phyloP scores from a whole-genome alignment of 2,888 invertebrate genomes.

The Linnaemya vulpina region DNA sequence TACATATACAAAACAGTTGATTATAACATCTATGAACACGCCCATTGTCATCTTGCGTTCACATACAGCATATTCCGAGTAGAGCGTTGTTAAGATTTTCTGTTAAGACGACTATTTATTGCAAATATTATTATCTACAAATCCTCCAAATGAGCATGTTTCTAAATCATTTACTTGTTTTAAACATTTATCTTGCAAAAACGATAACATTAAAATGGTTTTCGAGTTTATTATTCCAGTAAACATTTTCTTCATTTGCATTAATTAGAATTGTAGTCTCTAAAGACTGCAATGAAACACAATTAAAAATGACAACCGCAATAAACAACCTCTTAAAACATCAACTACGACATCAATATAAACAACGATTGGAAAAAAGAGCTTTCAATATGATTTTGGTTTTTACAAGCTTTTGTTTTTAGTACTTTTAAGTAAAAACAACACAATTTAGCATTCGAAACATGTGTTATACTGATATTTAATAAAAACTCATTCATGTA shows the following conservation, averaged over 20 bases:
- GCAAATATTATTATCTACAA: background rate
- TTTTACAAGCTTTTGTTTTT: slow-evolving; percentile 36
- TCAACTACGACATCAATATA: slow-evolving; percentile 18
- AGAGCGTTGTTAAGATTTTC: too few relatives aligned
- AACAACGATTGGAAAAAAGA: background rate
- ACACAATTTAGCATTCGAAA: slow-evolving; percentile 45
- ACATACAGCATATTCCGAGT: too few relatives aligned
- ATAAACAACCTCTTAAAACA: slow-evolving; percentile 44
- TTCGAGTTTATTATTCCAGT: slow-evolving; percentile 1
- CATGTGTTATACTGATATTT: slow-evolving; percentile 47
- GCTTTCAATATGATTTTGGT: slow-evolving; percentile 20
- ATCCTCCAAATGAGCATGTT: background rate
- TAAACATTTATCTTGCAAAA: slow-evolving; percentile 24
- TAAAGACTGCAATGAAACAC: slow-evolving; percentile 41
- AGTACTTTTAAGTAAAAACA: slow-evolving; percentile 29
- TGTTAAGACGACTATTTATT: background rate
- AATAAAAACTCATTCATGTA: slow-evolving; percentile 24
- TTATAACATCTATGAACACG: too few relatives aligned
- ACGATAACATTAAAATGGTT: background rate
- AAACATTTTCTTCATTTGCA: slow-evolving; percentile 14
- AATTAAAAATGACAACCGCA: slow-evolving; percentile 51
- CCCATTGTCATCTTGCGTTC: too few relatives aligned
- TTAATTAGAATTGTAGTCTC: slow-evolving; percentile 54
- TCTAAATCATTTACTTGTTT: background rate
- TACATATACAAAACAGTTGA: too few relatives aligned